phyloP scores from a whole-genome alignment of 2,113 vertebrate species.

The Sciurus niger region DNA sequence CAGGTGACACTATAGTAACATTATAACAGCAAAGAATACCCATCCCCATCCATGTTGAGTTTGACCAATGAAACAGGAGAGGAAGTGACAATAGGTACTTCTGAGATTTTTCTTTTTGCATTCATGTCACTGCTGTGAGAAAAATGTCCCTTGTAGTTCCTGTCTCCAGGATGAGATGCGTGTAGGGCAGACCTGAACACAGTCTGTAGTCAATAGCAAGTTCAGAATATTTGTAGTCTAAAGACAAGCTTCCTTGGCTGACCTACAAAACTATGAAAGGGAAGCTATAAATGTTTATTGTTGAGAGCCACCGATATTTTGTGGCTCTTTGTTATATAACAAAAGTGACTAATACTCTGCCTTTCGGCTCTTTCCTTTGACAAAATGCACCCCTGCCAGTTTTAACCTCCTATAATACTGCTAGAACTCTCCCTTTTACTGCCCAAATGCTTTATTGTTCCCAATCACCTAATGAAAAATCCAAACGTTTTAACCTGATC shows the following conservation, averaged over 20 bases:
- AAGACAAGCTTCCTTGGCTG: background rate
- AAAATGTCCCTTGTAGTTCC: background rate
- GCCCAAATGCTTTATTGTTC: slow-evolving; percentile 54
- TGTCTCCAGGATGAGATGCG: background rate
- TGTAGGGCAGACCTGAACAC: background rate
- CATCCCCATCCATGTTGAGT: background rate
- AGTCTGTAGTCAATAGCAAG: background rate
- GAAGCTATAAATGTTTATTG: background rate
- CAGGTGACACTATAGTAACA: background rate
- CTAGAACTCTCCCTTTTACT: background rate
- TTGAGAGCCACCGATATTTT: background rate
- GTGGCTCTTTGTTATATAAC: slow-evolving; percentile 2
- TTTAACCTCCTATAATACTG: background rate
- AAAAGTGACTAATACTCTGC: slow-evolving; percentile 6
- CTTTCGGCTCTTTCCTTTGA: slow-evolving; percentile 45
- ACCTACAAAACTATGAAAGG: slow-evolving; percentile 41
- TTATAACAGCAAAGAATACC: background rate
- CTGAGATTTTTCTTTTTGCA: background rate
- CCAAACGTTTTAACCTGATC: slow-evolving; percentile 21
- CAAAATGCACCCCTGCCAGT: slow-evolving; percentile 1
- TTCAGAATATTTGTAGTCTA: background rate
- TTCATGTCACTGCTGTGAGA: background rate
- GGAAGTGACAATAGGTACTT: background rate
- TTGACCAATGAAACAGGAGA: too few relatives aligned
- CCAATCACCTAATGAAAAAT: slow-evolving; percentile 56